A percentile compares a stretch with the other conserved stretches of the same genome.
phyloP scores from a whole-genome alignment of 2,888 invertebrate genomes.

The Megalurothrips usitatus region DNA sequence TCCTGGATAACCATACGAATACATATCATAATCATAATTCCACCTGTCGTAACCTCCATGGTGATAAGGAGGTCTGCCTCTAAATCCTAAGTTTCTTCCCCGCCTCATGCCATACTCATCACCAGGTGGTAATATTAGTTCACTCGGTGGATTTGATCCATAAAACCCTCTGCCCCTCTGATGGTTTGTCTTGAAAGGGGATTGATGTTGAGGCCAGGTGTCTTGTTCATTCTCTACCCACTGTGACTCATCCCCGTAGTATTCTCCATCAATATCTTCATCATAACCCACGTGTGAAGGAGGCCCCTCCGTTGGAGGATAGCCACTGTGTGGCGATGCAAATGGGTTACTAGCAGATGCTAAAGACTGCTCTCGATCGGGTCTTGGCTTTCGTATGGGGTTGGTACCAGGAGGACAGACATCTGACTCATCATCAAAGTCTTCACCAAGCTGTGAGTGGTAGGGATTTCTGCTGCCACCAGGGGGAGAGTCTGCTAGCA shows the following conservation, averaged over 20 bases:
- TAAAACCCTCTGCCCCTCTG: background rate
- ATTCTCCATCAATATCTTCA: background rate
- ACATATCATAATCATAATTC: constrained; percentile 15
- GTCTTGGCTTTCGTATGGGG: background rate
- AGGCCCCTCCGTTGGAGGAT: background rate
- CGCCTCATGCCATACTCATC: background rate
- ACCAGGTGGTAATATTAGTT: background rate
- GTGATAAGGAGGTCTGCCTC: background rate
- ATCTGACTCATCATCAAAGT: background rate
- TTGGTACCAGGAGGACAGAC: background rate
- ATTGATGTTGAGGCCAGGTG: background rate
- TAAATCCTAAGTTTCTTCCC: background rate
- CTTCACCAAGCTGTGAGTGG: background rate
- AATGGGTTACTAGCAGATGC: background rate
- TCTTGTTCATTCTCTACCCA: background rate
- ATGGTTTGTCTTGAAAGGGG: background rate
- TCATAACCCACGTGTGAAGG: background rate
- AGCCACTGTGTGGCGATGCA: background rate
- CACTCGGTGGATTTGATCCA: constrained; percentile 1
- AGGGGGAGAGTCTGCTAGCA: background rate
- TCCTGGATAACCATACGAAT: background rate
- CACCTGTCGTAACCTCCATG: background rate
- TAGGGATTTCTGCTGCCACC: background rate
- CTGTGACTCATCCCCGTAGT: background rate
- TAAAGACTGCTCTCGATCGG: background rate